Conservation (phyloP, 2,888 invertebrate genomes). For the Epistrophe grossulariae region DNA sequence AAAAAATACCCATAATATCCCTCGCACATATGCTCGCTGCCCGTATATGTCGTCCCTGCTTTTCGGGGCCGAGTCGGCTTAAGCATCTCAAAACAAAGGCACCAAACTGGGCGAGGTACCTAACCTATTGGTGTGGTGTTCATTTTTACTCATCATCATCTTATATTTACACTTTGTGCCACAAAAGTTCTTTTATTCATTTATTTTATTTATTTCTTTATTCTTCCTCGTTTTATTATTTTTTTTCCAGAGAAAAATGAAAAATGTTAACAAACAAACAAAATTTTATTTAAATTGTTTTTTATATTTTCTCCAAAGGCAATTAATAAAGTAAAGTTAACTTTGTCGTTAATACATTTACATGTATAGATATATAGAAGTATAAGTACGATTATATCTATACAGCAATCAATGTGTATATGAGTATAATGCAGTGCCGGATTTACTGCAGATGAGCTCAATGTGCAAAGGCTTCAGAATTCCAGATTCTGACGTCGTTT, state of each 20-base stretch:
- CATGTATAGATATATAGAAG: not conserved
- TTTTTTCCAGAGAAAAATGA: conserved; percentile 39
- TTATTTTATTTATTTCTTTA: conserved; percentile 51
- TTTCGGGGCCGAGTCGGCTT: conserved; percentile 62
- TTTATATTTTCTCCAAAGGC: conserved; percentile 43
- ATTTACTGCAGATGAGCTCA: not conserved
- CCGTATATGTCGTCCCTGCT: conserved; percentile 17
- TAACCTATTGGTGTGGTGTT: not conserved
- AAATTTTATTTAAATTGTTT: conserved; percentile 57
- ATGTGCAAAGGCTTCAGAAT: not conserved
- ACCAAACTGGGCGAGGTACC: conserved; percentile 60
- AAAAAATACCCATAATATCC: conserved; percentile 49
- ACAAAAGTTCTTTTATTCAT: conserved; percentile 65
- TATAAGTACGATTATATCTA: not conserved
- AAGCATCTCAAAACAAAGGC: conserved; percentile 65
- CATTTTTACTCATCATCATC: conserved; percentile 31
- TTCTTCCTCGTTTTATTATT: conserved; percentile 31
- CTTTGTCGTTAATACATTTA: conserved; percentile 28
- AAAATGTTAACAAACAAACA: conserved; percentile 61
- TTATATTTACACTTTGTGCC: conserved; percentile 59
- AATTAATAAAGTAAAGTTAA: conserved; percentile 63
- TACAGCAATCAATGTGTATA: conserved; percentile 3
- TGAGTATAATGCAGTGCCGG: conserved; percentile 1
- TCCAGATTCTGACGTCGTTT: not conserved
- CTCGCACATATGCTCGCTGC: conserved; percentile 16